Percentiles rank a stretch among this genome's conserved stretches.
phyloP scores from a whole-genome alignment of 2,888 invertebrate genomes.

The Azorinus chamasolen region DNA sequence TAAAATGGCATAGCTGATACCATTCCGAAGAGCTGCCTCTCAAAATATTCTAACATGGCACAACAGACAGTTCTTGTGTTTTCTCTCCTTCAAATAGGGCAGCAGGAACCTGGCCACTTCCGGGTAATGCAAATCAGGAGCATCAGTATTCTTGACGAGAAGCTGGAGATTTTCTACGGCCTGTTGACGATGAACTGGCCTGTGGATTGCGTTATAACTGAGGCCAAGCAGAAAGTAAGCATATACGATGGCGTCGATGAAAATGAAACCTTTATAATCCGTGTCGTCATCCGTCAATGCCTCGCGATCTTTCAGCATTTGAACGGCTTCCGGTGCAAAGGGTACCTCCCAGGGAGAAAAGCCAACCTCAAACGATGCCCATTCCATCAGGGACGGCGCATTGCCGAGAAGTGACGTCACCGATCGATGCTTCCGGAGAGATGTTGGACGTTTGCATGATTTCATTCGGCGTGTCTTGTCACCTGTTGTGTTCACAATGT shows the following conservation, averaged over 20 bases:
- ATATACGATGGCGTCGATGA: slow-evolving; percentile 58
- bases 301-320: slow-evolving; percentile 61
- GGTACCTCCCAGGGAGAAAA: slow-evolving; percentile 63
- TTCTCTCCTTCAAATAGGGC: slow-evolving; percentile 61
- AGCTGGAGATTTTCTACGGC: slow-evolving; percentile 58
- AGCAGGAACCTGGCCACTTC: slow-evolving; percentile 58
- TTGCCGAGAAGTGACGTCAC: slow-evolving; percentile 61
- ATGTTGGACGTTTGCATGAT: slow-evolving; percentile 45
- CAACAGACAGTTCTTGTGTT: slow-evolving; percentile 60
- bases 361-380: slow-evolving; percentile 52
- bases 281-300: slow-evolving; percentile 58
- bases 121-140: slow-evolving; percentile 54
- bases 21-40: too few relatives aligned
- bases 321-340: slow-evolving; percentile 63
- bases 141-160: slow-evolving; percentile 45
- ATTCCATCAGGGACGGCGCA: slow-evolving; percentile 57
- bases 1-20: too few relatives aligned
- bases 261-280: slow-evolving; percentile 60
- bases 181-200: slow-evolving; percentile 61
- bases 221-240: slow-evolving; percentile 56
- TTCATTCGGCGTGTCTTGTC: slow-evolving; percentile 56
- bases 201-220: slow-evolving; percentile 51
- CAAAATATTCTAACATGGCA: slow-evolving; percentile 55
- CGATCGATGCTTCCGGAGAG: slow-evolving; percentile 56
- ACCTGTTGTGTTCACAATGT: slow-evolving; percentile 62